Evolutionary conservation across 2,113 vertebrate genomes (phyloP), one percentile per base, ranked within the genome.

Genomic region (Thamnaconus septentrionalis): DNA sequence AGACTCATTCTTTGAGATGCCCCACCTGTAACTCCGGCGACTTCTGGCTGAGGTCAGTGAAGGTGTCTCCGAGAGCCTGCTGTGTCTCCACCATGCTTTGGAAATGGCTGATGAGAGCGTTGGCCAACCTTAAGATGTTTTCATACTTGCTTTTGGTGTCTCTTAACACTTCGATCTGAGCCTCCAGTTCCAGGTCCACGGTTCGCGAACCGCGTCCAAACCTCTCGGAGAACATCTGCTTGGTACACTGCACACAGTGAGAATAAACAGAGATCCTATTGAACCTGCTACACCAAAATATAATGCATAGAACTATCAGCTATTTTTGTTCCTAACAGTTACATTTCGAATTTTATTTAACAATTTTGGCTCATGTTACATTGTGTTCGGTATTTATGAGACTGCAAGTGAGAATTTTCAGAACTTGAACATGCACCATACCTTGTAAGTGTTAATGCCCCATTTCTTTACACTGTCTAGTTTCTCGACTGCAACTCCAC

Each of bases 401-500:
- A 40, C 3, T 6, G 8, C 10, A 4, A 3, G 6, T 18, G 51
- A 18, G n/a, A n/a, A n/a, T n/a, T n/a, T n/a, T n/a, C n/a, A n/a
- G n/a, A n/a, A n/a, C 31, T 10, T 56, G 3, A 4, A 3, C 59
- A 9, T 40, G 2, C 5, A 63, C 8, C 47, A 11, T 84, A 97
- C 97, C 95, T 98, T 98, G 71, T 98, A 98, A 0, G 96, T 98
- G 91, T 99, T 99, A 79, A 99, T 94, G 43, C 97, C 93, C 97
- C 96, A 99, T 64, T 98, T 98, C 91, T 96, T 97, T 62, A 98
- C 92, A 0, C 95, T 93, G 87, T 99, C 96, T 31, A 99, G 90
- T 86, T 98, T 99, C 90, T 98, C 97, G 75, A 95, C 96, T 0
- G 97, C 96, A 0, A 99, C 91, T 0, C 97, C 96, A 0, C 94